A percentile compares a stretch with the other conserved stretches of the same genome.
phyloP scores from a whole-genome alignment of 2,797 vertebrate genomes.

The Sebastes taczanowskii region DNA sequence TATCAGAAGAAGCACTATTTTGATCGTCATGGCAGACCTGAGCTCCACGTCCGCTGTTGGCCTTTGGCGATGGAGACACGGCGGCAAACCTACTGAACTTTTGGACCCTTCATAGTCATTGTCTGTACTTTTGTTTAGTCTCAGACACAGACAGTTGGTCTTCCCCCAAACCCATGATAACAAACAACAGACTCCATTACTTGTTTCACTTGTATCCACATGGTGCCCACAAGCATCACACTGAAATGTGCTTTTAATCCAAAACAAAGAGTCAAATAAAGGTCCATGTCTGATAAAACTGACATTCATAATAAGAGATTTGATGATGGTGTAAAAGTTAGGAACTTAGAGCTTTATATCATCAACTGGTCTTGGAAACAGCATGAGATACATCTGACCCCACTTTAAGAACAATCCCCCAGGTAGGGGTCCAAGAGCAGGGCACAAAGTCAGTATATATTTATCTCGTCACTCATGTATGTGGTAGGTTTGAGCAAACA shows the following conservation, averaged over 20 bases:
- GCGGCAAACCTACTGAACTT: slow-evolving; percentile 27
- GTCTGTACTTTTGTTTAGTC: slow-evolving; percentile 41
- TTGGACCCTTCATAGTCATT: slow-evolving; percentile 1
- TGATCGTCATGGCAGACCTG: not conserved
- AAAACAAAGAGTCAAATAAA: slow-evolving; percentile 49
- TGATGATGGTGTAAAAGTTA: not conserved
- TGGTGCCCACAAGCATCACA: slow-evolving; percentile 48
- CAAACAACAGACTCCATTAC: slow-evolving; percentile 51
- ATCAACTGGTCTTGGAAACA: not conserved
- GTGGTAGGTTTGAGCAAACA: slow-evolving; percentile 6
- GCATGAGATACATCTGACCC: not conserved
- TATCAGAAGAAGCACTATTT: not conserved
- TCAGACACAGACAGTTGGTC: slow-evolving; percentile 39
- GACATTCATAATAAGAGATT: not conserved
- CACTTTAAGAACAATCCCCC: not conserved
- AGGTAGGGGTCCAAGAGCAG: not conserved
- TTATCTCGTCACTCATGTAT: not conserved
- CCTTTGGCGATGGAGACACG: not conserved
- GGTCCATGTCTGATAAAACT: slow-evolving; percentile 37
- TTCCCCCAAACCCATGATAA: slow-evolving; percentile 48
- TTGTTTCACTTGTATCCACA: slow-evolving; percentile 43
- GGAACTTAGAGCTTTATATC: not conserved
- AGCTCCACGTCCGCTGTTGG: not conserved
- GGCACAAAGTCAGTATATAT: not conserved
- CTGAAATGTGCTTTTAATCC: slow-evolving; percentile 66